These are phyloP conservation scores for Caerostris extrusa DNA, from an alignment of 1,140 invertebrate species.

Conservation along the genomic window DNA sequence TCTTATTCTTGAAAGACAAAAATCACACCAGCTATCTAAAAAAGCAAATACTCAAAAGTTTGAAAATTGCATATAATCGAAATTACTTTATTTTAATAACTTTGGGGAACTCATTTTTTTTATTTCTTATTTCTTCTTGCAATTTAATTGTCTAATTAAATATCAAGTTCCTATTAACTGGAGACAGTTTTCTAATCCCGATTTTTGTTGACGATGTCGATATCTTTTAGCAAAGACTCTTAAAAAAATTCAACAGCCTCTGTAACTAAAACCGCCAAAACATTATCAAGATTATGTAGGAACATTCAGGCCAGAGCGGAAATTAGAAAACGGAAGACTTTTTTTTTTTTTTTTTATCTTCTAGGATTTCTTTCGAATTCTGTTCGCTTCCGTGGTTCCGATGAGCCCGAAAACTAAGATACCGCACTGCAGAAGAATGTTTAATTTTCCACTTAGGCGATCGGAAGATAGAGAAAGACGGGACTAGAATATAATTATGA, in stretches of 20 bases:
- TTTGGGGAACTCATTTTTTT: background rate
- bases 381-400: background rate
- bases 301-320: constrained; percentile 29
- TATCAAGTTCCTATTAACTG: constrained; percentile 49
- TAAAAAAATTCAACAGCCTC: background rate
- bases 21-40: background rate
- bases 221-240: background rate
- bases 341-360: constrained; percentile 26
- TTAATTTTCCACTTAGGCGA: constrained; percentile 56
- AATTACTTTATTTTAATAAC: constrained; percentile 14
- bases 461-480: background rate
- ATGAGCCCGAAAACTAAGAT: background rate
- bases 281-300: constrained; percentile 48
- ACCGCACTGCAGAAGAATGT: constrained; percentile 21
- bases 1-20: background rate
- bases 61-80: constrained; percentile 22
- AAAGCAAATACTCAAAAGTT: background rate
- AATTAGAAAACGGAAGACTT: constrained; percentile 53
- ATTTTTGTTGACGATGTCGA: background rate
- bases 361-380: constrained; percentile 20
- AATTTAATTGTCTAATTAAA: constrained; percentile 52
- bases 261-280: constrained; percentile 44
- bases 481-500: background rate
- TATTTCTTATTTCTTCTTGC: too few species aligned
- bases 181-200: background rate